Evolutionary conservation across 2,797 vertebrate species (phyloP).

Genomic region (Emys orbicularis): DNA sequence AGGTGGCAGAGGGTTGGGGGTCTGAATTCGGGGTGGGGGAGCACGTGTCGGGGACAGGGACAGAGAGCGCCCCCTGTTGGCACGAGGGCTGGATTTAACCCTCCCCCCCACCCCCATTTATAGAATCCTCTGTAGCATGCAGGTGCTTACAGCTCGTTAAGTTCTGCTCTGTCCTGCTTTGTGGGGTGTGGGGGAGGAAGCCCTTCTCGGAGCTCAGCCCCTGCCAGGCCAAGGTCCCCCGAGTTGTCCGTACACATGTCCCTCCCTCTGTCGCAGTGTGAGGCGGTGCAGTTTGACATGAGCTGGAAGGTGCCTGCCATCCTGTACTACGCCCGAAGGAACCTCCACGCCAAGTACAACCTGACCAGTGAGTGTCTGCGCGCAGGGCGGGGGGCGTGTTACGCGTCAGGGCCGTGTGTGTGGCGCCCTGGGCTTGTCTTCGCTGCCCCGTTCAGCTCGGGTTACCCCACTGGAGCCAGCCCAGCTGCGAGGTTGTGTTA

Average conservation of each 20-base stretch:
- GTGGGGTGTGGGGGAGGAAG: neutral
- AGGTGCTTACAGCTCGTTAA: neutral
- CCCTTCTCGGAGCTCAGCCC: no score
- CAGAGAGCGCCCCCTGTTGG: neutral
- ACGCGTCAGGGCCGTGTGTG: neutral
- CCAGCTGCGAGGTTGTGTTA: neutral
- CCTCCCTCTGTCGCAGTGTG: slow-evolving; percentile 82
- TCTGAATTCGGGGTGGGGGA: no score
- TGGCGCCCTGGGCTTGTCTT: neutral
- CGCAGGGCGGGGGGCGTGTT: neutral
- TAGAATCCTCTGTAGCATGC: neutral
- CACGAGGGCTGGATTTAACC: neutral
- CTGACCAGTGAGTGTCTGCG: slow-evolving; percentile 88
- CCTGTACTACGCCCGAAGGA: slow-evolving; percentile 94
- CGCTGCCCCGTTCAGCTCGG: neutral
- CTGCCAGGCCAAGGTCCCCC: no score
- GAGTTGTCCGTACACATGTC: neutral
- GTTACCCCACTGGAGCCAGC: neutral
- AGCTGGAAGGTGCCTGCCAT: slow-evolving; percentile 97
- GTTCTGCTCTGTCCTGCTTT: neutral
- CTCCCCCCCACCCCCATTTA: no score
- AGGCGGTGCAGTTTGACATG: slow-evolving; percentile 96
- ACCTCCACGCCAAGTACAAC: slow-evolving; percentile 94
- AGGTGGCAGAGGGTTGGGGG: no score
- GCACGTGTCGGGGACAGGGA: neutral